These are phyloP conservation scores for Cliona cf. orientalis DNA, from an alignment of 37 sponge, comb jelly and placozoan species.

Conservation along the genomic window DNA sequence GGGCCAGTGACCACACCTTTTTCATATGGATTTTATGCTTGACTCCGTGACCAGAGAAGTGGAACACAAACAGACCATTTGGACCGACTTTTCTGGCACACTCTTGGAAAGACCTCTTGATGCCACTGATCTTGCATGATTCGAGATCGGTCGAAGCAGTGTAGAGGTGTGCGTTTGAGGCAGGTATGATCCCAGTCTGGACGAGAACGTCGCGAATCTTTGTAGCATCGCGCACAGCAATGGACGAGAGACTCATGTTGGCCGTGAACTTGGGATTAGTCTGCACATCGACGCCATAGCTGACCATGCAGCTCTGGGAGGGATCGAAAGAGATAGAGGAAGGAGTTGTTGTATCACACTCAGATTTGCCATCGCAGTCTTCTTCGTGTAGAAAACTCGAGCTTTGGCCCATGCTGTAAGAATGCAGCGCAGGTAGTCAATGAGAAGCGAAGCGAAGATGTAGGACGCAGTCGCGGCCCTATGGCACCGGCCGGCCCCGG, in stretches of 20 bases:
- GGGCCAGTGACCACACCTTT: slow-evolving; percentile 55
- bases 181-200: slow-evolving; percentile 21
- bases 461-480: too few relatives aligned
- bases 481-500: too few relatives aligned
- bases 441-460: too few relatives aligned
- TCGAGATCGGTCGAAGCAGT: slow-evolving; percentile 14
- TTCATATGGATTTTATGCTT: slow-evolving; percentile 23
- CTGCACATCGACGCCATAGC: slow-evolving; percentile 67
- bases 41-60: slow-evolving; percentile 77
- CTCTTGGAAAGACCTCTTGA: slow-evolving; percentile 46
- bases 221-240: slow-evolving; percentile 32
- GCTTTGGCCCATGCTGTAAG: too few relatives aligned
- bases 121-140: slow-evolving; percentile 44
- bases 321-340: too few relatives aligned
- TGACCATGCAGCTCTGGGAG: slow-evolving; percentile 54
- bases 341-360: too few relatives aligned
- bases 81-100: slow-evolving; percentile 52
- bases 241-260: slow-evolving; percentile 14
- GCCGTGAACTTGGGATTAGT: slow-evolving; percentile 30
- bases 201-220: slow-evolving; percentile 13
- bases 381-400: too few relatives aligned
- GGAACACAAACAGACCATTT: slow-evolving; percentile 61
- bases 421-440: too few relatives aligned
- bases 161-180: slow-evolving; percentile 11
- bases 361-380: too few relatives aligned